Evolutionary conservation across 2,888 invertebrate species (phyloP).

Genomic region (Heliconius charithonia): DNA sequence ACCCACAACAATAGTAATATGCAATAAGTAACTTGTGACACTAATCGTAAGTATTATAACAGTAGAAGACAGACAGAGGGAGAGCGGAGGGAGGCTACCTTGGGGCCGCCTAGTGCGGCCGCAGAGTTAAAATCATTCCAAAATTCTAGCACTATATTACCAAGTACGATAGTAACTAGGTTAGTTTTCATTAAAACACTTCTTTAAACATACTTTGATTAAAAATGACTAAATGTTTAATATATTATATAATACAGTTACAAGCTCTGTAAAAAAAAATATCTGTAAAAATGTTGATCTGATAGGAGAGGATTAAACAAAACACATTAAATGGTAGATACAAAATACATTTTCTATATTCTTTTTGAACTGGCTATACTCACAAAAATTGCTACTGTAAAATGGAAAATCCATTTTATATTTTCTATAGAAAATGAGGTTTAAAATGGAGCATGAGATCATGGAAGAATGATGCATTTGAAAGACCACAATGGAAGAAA

Average conservation of each 20-base stretch:
- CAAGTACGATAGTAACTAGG: slow-evolving; percentile 41
- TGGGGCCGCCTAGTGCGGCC: neutral
- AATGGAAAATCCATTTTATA: slow-evolving; percentile 52
- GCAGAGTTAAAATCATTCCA: slow-evolving; percentile 30
- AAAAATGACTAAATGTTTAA: slow-evolving; percentile 36
- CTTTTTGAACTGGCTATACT: slow-evolving; percentile 31
- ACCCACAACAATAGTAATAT: slow-evolving; percentile 63
- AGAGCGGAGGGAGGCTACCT: slow-evolving; percentile 8
- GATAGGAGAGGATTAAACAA: slow-evolving; percentile 34
- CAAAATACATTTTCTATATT: slow-evolving; percentile 27
- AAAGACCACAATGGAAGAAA: slow-evolving; percentile 67
- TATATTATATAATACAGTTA: slow-evolving; percentile 28
- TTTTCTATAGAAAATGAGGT: slow-evolving; percentile 71
- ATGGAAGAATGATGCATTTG: slow-evolving; percentile 64
- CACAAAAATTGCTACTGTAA: slow-evolving; percentile 32
- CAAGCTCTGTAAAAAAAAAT: slow-evolving; percentile 25
- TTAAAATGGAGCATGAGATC: slow-evolving; percentile 64
- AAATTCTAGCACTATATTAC: slow-evolving; percentile 40
- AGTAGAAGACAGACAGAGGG: slow-evolving; percentile 36
- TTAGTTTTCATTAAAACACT: slow-evolving; percentile 36
- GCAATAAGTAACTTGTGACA: slow-evolving; percentile 62
- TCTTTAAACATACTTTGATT: slow-evolving; percentile 35
- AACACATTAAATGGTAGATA: slow-evolving; percentile 41
- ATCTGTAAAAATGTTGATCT: slow-evolving; percentile 32
- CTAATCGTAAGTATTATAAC: slow-evolving; percentile 36